Percentiles rank a stretch among this genome's conserved stretches.
phyloP scores from a whole-genome alignment of 2,888 invertebrate species.

The Sialis lutaria region DNA sequence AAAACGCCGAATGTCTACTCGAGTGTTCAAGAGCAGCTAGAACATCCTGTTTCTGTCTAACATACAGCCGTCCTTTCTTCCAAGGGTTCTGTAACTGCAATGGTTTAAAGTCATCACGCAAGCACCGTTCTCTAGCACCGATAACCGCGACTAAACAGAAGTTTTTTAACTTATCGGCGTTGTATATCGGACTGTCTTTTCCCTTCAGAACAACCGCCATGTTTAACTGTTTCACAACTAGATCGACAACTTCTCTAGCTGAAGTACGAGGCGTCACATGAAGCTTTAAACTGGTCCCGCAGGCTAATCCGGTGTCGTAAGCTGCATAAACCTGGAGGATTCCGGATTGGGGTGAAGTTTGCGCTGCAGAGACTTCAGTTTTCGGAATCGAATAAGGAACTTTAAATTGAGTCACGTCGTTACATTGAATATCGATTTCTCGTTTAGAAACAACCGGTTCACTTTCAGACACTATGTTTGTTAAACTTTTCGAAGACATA shows the following conservation, averaged over 20 bases:
- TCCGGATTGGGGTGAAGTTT: slow-evolving; percentile 3
- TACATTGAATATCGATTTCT: background rate
- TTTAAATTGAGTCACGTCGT: slow-evolving; percentile 13
- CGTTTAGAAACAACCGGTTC: slow-evolving; percentile 12
- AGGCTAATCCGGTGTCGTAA: slow-evolving; percentile 86
- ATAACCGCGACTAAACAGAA: slow-evolving; percentile 93
- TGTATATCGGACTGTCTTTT: slow-evolving; percentile 71
- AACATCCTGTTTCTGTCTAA: slow-evolving; percentile 78
- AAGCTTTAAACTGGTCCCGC: slow-evolving; percentile 82
- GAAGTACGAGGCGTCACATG: slow-evolving; percentile 88
- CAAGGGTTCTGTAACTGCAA: slow-evolving; percentile 89
- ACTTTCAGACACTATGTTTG: slow-evolving; percentile 19
- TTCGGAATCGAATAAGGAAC: slow-evolving; percentile 14
- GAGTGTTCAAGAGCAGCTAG: slow-evolving; percentile 78
- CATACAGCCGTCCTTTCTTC: slow-evolving; percentile 85
- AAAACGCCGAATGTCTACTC: slow-evolving; percentile 58
- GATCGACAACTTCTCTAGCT: slow-evolving; percentile 85
- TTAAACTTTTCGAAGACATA: slow-evolving; percentile 24
- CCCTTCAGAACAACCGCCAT: slow-evolving; percentile 80
- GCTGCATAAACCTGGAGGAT: slow-evolving; percentile 77
- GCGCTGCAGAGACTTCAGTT: slow-evolving; percentile 11
- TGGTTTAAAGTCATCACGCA: slow-evolving; percentile 87
- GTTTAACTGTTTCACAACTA: slow-evolving; percentile 90
- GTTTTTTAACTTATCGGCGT: slow-evolving; percentile 64
- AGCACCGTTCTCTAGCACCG: slow-evolving; percentile 82